phyloP scores from a whole-genome alignment of 1,140 invertebrate genomes.

The Pachypsylla venusta region DNA sequence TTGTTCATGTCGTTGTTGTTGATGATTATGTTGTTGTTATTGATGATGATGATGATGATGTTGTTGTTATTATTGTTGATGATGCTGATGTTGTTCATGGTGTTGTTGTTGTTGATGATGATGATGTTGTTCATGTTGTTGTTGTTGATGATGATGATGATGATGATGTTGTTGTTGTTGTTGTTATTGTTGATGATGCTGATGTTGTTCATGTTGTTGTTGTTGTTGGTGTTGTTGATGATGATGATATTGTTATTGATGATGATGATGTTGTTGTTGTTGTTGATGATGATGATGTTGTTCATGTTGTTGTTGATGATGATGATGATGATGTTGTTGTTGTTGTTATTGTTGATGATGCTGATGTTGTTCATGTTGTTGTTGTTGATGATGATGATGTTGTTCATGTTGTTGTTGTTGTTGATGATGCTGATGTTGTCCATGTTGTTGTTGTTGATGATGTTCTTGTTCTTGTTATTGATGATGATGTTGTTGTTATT shows the following conservation, averaged over 20 bases:
- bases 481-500: too few species aligned
- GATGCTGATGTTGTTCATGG: too few species aligned
- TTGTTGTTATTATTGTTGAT: too few species aligned
- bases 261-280: not conserved
- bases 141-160: not conserved
- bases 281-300: not conserved
- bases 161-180: not conserved
- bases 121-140: not conserved
- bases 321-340: not conserved
- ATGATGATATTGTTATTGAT: not conserved
- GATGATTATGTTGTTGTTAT: too few species aligned
- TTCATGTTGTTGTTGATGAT: not conserved
- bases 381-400: not conserved
- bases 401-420: not conserved
- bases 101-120: too few species aligned
- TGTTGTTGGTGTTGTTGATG: not conserved
- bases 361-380: not conserved
- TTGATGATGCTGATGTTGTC: too few species aligned
- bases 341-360: not conserved
- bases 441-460: too few species aligned
- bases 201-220: not conserved
- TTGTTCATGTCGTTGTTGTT: too few species aligned
- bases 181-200: not conserved
- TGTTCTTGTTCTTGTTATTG: too few species aligned
- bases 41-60: too few species aligned